Evolutionary conservation across 2,797 vertebrate genomes (phyloP), one percentile per base, ranked within the genome.

Genomic region (Ctenosaura bakeri): DNA sequence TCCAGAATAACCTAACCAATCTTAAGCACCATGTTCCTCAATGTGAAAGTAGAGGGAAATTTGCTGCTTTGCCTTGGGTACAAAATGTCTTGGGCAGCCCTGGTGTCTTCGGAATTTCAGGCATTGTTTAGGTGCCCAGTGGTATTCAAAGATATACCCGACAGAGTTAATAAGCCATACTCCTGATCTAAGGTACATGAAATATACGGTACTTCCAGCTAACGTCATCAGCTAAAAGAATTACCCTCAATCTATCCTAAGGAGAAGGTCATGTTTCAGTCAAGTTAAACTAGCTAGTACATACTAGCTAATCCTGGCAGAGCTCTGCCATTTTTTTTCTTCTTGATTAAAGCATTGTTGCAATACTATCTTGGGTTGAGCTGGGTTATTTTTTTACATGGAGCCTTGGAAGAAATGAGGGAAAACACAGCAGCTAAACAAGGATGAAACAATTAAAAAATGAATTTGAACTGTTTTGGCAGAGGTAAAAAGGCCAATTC

Each of bases 261-360:
- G 42, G 69, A 84, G 83, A 82, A 76, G 64, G 42, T 50, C 81
- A 84, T 16, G 73, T 66, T 78, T 66, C n/a, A 46, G 73, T 84
- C 82, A 84, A 52, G 42, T 66, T 76, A 54, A 84, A 32, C 73
- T 74, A n/a, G 56, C 38, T 26, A 84, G 88, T 18, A 83, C 13
- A 66, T 64, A 77, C 20, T n/a, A 52, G n/a, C 42, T 77, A 89
- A 84, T 50, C 73, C 54, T 52, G 81, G 62, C 42, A 84, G 42
- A 84, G 56, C 22, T 84, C 56, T 83, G 71, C 71, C 29, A 77
- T 77, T 64, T 89, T 79, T 74, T 42, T 46, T 46, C n/a, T 62
- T 29, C 71, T 89, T 77, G 77, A 84, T 84, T 89, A 89, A 66
- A 83, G 35, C 81, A 84, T 83, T 89, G 38, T 78, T 32, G 73